Evolutionary conservation across 2,888 invertebrate genomes (phyloP), one percentile per base, ranked within the genome.

Genomic region (Eumacrocentrus americanus): DNA sequence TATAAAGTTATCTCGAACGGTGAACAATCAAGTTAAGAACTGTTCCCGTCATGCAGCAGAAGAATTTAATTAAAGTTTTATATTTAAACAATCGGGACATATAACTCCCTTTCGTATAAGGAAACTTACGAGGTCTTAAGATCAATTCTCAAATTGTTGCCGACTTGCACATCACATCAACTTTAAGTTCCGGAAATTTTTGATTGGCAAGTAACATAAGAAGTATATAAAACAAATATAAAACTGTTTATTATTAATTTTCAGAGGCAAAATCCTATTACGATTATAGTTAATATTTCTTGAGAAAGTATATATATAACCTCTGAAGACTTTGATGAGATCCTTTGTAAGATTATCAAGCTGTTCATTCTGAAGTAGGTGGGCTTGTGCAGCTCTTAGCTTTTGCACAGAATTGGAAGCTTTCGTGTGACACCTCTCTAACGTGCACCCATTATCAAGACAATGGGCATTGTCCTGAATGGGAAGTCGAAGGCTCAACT

Each of bases 41-140:
- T 63, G 67, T 66, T 65, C 66, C 62, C 63, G 60, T 63, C 62
- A 63, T 55, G 60, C 61, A 35, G 48, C 62, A 59, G 59, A 64
- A 65, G 64, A 67, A 69, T 69, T 69, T 69, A 68, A 69, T 69
- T 67, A 68, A 69, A 69, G 65, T 69, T 69, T 68, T 63, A 63
- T 65, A 65, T 58, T 65, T 60, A 60, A 56, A 56, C 37, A 51
- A 48, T 48, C 47, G 11, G 7, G 9, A 46, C 3, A 4, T 23
- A 25, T 12, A 23, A 46, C 2, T 25, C 12, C 23, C 2, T 23
- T 25, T 46, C 22, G 22, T 46, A 6, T 46, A n/a, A n/a, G n/a
- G 25, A 29, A 29, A 29, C 5, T 29, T 29, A 29, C 29, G 20
- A 56, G n/a, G 38, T 34, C 35, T 35, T 22, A 37, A 22, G 35